Evolutionary conservation across 2,888 invertebrate species (phyloP).

Genomic region (Diloba caeruleocephala): DNA sequence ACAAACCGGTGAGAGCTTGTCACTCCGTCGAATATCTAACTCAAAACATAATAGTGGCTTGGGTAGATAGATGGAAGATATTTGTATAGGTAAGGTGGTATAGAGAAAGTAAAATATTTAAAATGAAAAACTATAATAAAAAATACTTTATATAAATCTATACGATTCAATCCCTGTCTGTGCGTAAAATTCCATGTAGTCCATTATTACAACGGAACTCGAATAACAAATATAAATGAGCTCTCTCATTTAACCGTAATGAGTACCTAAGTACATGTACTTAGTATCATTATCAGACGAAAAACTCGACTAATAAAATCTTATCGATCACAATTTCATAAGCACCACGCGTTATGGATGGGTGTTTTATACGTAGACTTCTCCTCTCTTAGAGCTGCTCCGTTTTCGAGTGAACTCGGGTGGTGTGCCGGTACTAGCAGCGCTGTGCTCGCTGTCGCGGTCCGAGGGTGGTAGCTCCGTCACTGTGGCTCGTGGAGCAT

Average conservation of each 20-base stretch:
- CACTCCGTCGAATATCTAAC: too few relatives aligned
- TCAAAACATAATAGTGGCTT: too few relatives aligned
- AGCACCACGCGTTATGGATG: conserved; percentile 57
- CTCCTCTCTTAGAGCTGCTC: conserved; percentile 78
- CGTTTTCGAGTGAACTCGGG: conserved; percentile 72
- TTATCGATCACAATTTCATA: conserved; percentile 56
- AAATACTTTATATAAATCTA: conserved; percentile 69
- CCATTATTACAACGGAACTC: conserved; percentile 49
- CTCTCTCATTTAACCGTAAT: conserved; percentile 44
- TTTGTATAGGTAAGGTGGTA: neutral
- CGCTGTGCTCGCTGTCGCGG: conserved; percentile 74
- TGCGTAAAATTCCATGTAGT: conserved; percentile 68
- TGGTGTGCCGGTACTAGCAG: conserved; percentile 65
- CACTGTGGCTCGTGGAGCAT: conserved; percentile 63
- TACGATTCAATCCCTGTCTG: conserved; percentile 82
- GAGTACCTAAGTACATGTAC: conserved; percentile 44
- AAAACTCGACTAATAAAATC: conserved; percentile 44
- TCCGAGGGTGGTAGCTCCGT: conserved; percentile 70
- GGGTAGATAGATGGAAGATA: too few relatives aligned
- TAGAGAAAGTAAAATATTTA: conserved; percentile 28
- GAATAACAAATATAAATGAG: conserved; percentile 58
- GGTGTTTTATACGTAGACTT: conserved; percentile 77
- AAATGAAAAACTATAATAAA: conserved; percentile 64
- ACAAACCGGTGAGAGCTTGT: too few relatives aligned
- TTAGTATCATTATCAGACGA: conserved; percentile 36